Evolutionary conservation across 2,888 invertebrate species (phyloP), one percentile per base, ranked within the genome.

Genomic region (Drosophila quasianomalipes): DNA sequence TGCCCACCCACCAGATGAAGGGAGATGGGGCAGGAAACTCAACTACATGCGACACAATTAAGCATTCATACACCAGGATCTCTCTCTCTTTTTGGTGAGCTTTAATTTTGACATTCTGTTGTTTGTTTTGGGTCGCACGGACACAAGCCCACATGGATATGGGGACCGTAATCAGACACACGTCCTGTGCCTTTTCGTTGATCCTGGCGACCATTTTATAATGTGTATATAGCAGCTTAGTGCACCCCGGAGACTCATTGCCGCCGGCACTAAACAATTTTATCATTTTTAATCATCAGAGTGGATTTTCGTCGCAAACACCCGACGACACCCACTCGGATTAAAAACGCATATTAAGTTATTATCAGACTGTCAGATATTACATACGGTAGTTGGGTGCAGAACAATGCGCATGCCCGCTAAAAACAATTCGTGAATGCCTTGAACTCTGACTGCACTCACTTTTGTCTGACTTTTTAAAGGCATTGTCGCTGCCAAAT

Each of bases 171-270:
- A 89, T 84, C 89, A 86, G 77, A 76, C 82, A 75, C 90, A 88
- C 79, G 76, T 79, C 81, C 82, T 85, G 62, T 74, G 65, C 71
- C 76, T 63, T 81, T 73, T 41, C 64, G 73, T 73, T 85, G 91
- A 91, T 91, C 88, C 92, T 83, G 91, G 84, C 91, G 89, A 88
- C 92, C 92, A 92, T 91, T 93, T 93, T 93, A 93, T 93, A 93
- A 92, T 92, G 93, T 93, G 93, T 92, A 91, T 93, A 93, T 93
- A 92, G 92, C 92, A 91, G 92, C 92, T 93, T 92, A 93, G 89
- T 87, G 82, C 89, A 85, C 93, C 91, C 93, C 70, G 74, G 91
- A 86, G 92, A 89, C 83, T 81, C 88, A 92, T 92, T 87, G 89
- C 84, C 87, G 80, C 41, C 83, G 86, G 85, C 88, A 92, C 81